These are phyloP conservation scores for Nomada fucata DNA, from an alignment of 2,888 invertebrate species.

Conservation along the genomic window DNA sequence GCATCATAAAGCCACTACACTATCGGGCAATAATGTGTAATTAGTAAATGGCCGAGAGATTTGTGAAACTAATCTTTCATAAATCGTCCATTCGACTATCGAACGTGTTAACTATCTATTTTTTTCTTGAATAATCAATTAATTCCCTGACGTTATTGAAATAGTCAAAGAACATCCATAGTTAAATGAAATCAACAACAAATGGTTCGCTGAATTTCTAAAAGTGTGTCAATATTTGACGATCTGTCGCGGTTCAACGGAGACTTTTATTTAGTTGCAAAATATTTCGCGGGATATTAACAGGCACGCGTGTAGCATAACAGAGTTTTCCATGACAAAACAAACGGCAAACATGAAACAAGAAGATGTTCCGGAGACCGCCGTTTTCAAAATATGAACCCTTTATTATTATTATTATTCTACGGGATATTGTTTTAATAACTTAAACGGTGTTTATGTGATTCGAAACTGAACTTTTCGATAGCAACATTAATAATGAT, in stretches of 20 bases:
- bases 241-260: not conserved
- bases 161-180: too few relatives aligned
- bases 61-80: constrained; percentile 42
- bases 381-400: too few relatives aligned
- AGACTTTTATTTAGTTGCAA: not conserved
- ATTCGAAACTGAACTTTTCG: too few relatives aligned
- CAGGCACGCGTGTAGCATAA: not conserved
- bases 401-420: too few relatives aligned
- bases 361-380: too few relatives aligned
- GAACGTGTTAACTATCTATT: not conserved
- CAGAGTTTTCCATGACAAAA: not conserved
- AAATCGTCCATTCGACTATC: constrained; percentile 10
- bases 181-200: too few relatives aligned
- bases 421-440: too few relatives aligned
- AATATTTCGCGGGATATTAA: not conserved
- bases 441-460: too few relatives aligned
- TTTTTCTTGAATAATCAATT: too few relatives aligned
- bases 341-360: not conserved
- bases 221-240: not conserved
- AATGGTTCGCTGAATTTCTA: not conserved
- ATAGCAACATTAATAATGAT: too few relatives aligned
- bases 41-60: constrained; percentile 48
- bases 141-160: too few relatives aligned
- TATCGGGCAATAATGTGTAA: constrained; percentile 51
- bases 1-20: constrained; percentile 51